Base-by-base conservation (phyloP, 2,888 invertebrate genomes). In the Eudemis profundana region DNA sequence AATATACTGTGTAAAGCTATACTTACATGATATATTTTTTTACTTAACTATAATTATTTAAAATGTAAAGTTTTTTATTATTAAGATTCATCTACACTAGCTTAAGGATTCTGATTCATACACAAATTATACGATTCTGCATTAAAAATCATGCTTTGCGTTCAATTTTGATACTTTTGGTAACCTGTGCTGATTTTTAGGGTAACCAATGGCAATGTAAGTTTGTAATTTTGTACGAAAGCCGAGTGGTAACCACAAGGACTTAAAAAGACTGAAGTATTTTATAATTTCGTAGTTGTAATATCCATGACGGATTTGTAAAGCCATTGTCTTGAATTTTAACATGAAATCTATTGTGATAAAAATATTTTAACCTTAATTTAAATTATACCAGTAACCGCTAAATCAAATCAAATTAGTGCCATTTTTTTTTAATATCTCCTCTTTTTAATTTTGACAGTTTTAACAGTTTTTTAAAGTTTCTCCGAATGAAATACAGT, bases 211-310 rank as follows among this genome's bases (percentile, higher is more conserved):
- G 63, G 53, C 49, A 61, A 47, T 50, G 42, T 62, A 46, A 62
- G 53, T 62, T 62, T 64, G 64, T 64, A 59, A 54, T 62, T 62
- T 36, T 59, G 57, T 64, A 57, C 63, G 50, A 76, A 75, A 76
- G 72, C 73, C 71, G 76, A 77, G 81, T 78, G 79, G 78, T 79
- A 75, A 74, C 77, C 80, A 74, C 83, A 77, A 85, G 84, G 84
- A 85, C 87, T 84, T 83, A 79, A 84, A 86, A 90, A 90, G 90
- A 90, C 90, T 90, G 90, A 90, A 83, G 78, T 83, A 77, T 83
- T 84, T 81, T 82, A 81, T 78, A 73, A 77, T 77, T 79, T 79
- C 71, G 74, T 89, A 88, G 86, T 77, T 81, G 61, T 86, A 83
- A 80, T 79, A 75, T 85, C 86, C 87, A 81, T 83, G 82, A 83